Conservation (phyloP, 2,888 invertebrate species). For the Brenthis ino region DNA sequence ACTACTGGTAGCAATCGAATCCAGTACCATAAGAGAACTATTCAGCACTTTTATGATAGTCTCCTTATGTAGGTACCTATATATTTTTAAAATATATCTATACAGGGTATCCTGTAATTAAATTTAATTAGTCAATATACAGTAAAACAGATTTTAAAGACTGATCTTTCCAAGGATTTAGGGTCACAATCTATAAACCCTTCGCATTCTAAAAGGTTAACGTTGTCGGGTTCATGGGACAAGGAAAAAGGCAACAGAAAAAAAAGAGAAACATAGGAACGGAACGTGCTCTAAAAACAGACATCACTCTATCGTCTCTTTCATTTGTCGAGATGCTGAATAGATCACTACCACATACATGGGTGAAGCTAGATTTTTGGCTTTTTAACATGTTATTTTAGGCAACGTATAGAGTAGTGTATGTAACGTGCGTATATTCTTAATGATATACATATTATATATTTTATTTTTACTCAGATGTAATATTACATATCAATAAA, state of each 20-base stretch:
- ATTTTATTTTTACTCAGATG: too few species aligned
- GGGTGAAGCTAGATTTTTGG: background rate
- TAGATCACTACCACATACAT: slow-evolving; percentile 9
- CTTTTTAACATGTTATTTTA: background rate
- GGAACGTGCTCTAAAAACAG: slow-evolving; percentile 33
- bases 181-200: slow-evolving; percentile 19
- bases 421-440: background rate
- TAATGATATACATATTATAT: too few species aligned
- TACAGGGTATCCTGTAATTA: too few species aligned
- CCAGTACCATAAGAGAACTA: too few species aligned
- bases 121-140: too few species aligned
- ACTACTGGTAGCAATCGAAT: too few species aligned
- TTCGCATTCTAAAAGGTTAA: slow-evolving; percentile 47
- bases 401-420: background rate
- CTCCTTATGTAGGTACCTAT: too few species aligned
- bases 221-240: slow-evolving; percentile 41
- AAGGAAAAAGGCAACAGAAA: slow-evolving; percentile 34
- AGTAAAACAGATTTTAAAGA: background rate
- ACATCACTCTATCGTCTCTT: slow-evolving; percentile 18
- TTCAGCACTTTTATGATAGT: too few species aligned
- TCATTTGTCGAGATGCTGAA: slow-evolving; percentile 22
- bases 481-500: too few species aligned
- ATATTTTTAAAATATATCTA: too few species aligned
- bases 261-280: slow-evolving; percentile 27
- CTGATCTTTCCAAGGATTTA: background rate